A percentile compares a stretch with the other conserved stretches of the same genome.
phyloP scores from a whole-genome alignment of 2,888 invertebrate species.

The Drosophila neonasuta region DNA sequence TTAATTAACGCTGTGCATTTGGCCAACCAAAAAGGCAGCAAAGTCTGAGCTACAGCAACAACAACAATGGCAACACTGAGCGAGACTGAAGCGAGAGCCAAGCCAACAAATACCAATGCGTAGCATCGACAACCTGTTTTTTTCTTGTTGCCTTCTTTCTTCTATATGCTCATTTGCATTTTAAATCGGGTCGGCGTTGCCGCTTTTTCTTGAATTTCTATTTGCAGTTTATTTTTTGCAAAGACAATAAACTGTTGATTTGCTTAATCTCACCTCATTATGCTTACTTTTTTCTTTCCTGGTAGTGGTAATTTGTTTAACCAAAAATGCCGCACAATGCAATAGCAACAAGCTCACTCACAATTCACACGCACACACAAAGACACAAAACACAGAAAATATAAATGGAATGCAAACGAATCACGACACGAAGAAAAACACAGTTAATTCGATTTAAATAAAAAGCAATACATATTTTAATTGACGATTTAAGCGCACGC shows the following conservation, averaged over 20 bases:
- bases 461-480: constrained; percentile 55
- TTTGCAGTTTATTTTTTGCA: constrained; percentile 43
- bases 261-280: constrained; percentile 51
- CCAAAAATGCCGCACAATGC: constrained; percentile 69
- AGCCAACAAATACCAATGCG: constrained; percentile 59
- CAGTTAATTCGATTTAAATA: constrained; percentile 40
- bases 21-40: constrained; percentile 47
- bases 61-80: constrained; percentile 20
- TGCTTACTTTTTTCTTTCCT: constrained; percentile 49
- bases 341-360: constrained; percentile 48
- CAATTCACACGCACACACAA: constrained; percentile 12
- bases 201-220: constrained; percentile 39
- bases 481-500: constrained; percentile 41
- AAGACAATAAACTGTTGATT: constrained; percentile 36
- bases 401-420: constrained; percentile 37
- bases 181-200: constrained; percentile 42
- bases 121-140: constrained; percentile 71
- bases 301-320: constrained; percentile 62
- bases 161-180: constrained; percentile 64
- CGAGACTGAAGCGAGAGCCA: constrained; percentile 24
- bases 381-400: constrained; percentile 11
- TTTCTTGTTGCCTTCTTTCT: constrained; percentile 29
- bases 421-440: constrained; percentile 50
- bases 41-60: constrained; percentile 19
- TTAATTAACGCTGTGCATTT: constrained; percentile 66